Conservation (phyloP, 2,888 invertebrate species). For the Agriopis marginaria region DNA sequence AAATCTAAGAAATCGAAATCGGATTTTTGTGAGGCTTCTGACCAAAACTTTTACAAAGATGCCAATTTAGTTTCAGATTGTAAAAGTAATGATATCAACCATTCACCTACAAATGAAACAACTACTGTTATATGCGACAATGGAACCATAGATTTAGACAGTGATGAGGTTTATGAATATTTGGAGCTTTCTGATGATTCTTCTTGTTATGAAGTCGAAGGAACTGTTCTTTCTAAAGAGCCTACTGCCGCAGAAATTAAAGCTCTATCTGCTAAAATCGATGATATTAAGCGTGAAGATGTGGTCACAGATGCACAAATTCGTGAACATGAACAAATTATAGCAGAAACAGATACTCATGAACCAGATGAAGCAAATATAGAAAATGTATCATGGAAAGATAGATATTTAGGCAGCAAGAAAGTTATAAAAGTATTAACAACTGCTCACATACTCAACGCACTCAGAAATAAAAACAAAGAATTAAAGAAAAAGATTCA, state of each 20-base stretch:
- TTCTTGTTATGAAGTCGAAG: slow-evolving; percentile 71
- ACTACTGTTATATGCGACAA: background rate
- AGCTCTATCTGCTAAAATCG: slow-evolving; percentile 79
- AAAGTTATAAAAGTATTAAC: slow-evolving; percentile 87
- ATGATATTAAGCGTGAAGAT: slow-evolving; percentile 73
- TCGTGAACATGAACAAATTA: slow-evolving; percentile 51
- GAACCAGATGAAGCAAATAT: slow-evolving; percentile 21
- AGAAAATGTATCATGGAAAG: slow-evolving; percentile 83
- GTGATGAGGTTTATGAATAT: slow-evolving; percentile 59
- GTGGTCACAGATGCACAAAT: slow-evolving; percentile 64
- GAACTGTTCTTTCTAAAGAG: slow-evolving; percentile 75
- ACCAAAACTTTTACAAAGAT: slow-evolving; percentile 71
- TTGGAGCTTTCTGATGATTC: slow-evolving; percentile 76
- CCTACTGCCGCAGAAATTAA: slow-evolving; percentile 78
- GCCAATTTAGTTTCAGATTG: slow-evolving; percentile 21
- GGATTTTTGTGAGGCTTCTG: slow-evolving; percentile 72
- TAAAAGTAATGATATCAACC: slow-evolving; percentile 11
- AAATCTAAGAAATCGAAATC: slow-evolving; percentile 62
- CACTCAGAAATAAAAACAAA: slow-evolving; percentile 86
- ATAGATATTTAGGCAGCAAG: slow-evolving; percentile 86
- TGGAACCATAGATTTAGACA: slow-evolving; percentile 35
- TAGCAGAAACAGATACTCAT: slow-evolving; percentile 27
- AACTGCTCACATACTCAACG: slow-evolving; percentile 85
- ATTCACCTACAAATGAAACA: background rate
- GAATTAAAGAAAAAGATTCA: slow-evolving; percentile 75